Conservation (phyloP, 2,888 invertebrate genomes). For the Mimas tiliae region DNA sequence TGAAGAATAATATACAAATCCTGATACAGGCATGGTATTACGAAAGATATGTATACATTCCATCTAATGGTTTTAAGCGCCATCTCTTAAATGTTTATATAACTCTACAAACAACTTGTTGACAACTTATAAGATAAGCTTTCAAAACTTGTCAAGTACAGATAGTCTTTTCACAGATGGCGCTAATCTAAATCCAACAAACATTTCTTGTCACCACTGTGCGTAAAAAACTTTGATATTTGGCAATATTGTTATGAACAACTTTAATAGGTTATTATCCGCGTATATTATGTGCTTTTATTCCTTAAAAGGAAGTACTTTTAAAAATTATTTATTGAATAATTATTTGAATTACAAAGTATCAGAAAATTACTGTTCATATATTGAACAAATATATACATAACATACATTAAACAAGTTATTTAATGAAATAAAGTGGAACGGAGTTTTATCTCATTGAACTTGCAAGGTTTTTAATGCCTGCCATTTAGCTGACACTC, state of each 20-base stretch:
- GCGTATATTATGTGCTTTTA: too few relatives aligned
- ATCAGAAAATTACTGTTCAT: too few relatives aligned
- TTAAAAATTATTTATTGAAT: too few relatives aligned
- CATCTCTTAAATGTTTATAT: neutral
- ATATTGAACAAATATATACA: too few relatives aligned
- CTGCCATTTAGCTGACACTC: conserved; percentile 7
- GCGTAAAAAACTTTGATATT: neutral
- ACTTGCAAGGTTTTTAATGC: neutral
- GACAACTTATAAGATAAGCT: neutral
- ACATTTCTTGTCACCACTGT: neutral
- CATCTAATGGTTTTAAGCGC: conserved; percentile 3
- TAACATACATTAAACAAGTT: too few relatives aligned
- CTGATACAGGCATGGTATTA: neutral
- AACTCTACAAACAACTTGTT: neutral
- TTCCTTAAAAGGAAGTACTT: too few relatives aligned
- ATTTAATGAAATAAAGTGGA: too few relatives aligned
- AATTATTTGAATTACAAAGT: too few relatives aligned
- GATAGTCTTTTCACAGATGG: neutral
- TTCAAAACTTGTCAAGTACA: neutral
- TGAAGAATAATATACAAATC: too few relatives aligned
- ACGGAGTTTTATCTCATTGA: too few relatives aligned
- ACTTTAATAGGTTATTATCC: too few relatives aligned
- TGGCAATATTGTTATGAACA: too few relatives aligned
- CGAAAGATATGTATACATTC: neutral
- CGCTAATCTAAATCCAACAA: neutral